Conservation (phyloP, 2,113 vertebrate genomes). For the Phalacrocorax carbo region DNA sequence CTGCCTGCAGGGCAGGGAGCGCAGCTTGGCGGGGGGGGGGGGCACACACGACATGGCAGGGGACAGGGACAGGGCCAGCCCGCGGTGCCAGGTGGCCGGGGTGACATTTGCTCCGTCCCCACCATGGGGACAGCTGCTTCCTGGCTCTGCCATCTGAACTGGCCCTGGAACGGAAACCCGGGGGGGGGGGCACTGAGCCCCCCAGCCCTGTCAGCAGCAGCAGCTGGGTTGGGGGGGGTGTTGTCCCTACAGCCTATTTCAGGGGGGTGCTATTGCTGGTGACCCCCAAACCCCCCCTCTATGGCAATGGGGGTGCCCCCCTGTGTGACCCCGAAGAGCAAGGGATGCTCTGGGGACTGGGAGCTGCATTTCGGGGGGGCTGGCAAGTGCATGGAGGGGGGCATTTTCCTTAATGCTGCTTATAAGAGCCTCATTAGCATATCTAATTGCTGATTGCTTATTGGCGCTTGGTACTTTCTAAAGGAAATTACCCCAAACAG, state of each 20-base stretch:
- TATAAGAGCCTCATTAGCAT: background rate
- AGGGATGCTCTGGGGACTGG: background rate
- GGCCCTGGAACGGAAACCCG: background rate
- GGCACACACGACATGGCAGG: background rate
- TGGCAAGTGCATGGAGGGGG: background rate
- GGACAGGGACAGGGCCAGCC: background rate
- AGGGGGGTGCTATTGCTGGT: background rate
- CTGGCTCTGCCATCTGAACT: conserved; percentile 55
- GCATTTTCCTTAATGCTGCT: background rate
- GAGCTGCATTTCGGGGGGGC: background rate
- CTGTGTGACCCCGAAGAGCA: fast-evolving
- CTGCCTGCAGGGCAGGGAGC: background rate
- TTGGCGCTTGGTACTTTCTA: background rate
- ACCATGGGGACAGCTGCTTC: conserved; percentile 57
- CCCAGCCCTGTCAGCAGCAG: background rate
- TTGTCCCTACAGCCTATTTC: background rate
- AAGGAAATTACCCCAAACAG: background rate
- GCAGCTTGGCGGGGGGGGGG: background rate
- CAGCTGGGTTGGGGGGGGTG: background rate
- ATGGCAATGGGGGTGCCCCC: background rate
- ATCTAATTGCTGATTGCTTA: background rate
- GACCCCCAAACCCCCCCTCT: background rate
- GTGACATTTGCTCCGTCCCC: conserved; percentile 51
- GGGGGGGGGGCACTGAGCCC: background rate
- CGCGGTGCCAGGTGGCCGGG: conserved; percentile 37